Base-by-base conservation (phyloP, 2,888 invertebrate species). In the Cantharis rustica region DNA sequence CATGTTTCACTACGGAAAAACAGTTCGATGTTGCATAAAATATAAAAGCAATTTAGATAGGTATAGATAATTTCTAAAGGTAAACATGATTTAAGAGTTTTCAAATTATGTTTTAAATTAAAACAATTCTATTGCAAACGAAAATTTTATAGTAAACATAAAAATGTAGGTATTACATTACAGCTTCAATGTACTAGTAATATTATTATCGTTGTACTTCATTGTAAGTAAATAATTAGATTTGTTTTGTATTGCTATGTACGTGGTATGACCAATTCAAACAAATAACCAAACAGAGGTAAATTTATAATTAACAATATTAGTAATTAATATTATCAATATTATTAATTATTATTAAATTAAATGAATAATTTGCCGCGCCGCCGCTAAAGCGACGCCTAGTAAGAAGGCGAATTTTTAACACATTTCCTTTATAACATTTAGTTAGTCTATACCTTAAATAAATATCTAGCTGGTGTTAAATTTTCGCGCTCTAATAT, bases 11-110 rank as follows among this genome's bases (percentile, higher is more conserved):
- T n/a, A 63, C 70, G 62, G 61, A 16, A 27, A 27, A 71, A 68
- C 64, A 61, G 73, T 71, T 76, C 76, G 71, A 76, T 76, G 73
- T 73, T 73, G 76, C 73, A 76, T 76, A 76, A 76, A 76, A 76
- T 76, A 70, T 76, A 70, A 73, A 76, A 76, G 76, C 70, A 61
- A 76, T 76, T 76, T 76, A 76, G 76, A 76, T 76, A 47, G 73
- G 47, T 76, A 76, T 76, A 73, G 47, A 62, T 66, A 69, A 76
- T 70, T 76, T 76, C 73, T 73, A 73, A 68, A 66, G 64, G 71
- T 17, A 47, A 47, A 47, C 47, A 47, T 47, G 47, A 47, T 47
- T 47, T 47, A 47, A 47, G n/a, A n/a, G 47, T 47, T 47, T 47
- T 7, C 7, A 47, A 47, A 47, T 47, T 47, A n/a, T 47, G n/a